These are phyloP conservation scores for Empis stercorea DNA, from an alignment of 2,888 invertebrate species.

Conservation along the genomic window DNA sequence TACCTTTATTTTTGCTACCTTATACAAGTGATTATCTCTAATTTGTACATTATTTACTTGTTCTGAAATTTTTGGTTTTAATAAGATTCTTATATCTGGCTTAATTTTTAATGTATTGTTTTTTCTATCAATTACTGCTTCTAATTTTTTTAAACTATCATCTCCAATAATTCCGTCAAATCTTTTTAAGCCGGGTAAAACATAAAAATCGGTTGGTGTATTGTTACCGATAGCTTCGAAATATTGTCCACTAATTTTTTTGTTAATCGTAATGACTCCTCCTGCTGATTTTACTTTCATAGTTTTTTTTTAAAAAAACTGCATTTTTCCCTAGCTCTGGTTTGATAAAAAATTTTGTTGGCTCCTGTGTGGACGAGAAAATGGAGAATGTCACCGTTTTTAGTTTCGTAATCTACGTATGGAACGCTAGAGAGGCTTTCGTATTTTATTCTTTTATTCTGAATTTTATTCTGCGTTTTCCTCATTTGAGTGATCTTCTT, in stretches of 20 bases:
- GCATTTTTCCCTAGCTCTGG: neutral
- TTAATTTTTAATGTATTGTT: slow-evolving; percentile 7
- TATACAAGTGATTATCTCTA: neutral
- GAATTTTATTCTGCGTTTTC: slow-evolving; percentile 7
- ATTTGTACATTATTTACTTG: slow-evolving; percentile 2
- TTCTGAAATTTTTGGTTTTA: neutral
- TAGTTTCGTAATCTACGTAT: slow-evolving; percentile 6
- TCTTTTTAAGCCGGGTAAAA: slow-evolving; percentile 6
- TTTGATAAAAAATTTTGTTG: slow-evolving; percentile 5
- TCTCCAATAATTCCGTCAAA: slow-evolving; percentile 10
- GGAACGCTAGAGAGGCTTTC: slow-evolving; percentile 8
- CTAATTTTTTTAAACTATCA: slow-evolving; percentile 9
- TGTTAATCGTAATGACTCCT: neutral
- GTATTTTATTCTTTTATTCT: too few species aligned
- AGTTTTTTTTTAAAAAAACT: neutral
- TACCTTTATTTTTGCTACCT: neutral
- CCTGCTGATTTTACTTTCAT: slow-evolving; percentile 1
- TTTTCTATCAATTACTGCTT: slow-evolving; percentile 12
- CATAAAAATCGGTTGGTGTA: slow-evolving; percentile 6
- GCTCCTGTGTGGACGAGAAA: slow-evolving; percentile 5
- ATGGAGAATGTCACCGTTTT: neutral
- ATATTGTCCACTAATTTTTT: slow-evolving; percentile 1
- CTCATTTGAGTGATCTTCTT: neutral
- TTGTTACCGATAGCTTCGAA: slow-evolving; percentile 5
- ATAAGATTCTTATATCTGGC: neutral